Conservation (phyloP, 2,888 invertebrate species). For the Julus scanicus region DNA sequence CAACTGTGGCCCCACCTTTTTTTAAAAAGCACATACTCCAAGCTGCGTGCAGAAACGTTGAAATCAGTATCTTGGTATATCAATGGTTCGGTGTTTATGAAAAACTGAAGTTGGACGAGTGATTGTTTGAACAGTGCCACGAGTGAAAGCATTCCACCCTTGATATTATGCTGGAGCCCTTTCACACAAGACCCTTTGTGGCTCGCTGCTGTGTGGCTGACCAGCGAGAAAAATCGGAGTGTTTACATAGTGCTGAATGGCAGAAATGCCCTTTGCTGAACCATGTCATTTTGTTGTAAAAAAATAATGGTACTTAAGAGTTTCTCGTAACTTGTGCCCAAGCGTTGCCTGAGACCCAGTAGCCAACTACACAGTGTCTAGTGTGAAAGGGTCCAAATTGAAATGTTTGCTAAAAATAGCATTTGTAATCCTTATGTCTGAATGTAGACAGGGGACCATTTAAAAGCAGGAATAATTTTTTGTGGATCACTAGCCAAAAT, state of each 20-base stretch:
- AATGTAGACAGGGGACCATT: not conserved
- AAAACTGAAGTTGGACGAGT: not conserved
- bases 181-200: not conserved
- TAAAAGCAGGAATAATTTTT: too few relatives aligned
- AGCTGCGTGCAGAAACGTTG: not conserved
- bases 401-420: not conserved
- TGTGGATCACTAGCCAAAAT: not conserved
- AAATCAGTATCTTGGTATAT: not conserved
- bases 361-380: not conserved
- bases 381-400: not conserved
- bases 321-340: not conserved
- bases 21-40: not conserved
- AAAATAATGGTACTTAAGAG: too few relatives aligned
- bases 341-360: not conserved
- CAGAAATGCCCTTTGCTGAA: too few relatives aligned
- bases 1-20: slow-evolving; percentile 1
- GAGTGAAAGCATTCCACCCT: slow-evolving; percentile 38
- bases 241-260: too few relatives aligned
- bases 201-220: not conserved
- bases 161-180: not conserved
- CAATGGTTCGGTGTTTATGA: not conserved
- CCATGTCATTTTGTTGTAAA: too few relatives aligned
- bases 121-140: not conserved
- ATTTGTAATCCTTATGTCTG: not conserved
- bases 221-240: not conserved